Evolutionary conservation across 1,140 invertebrate genomes (phyloP), one percentile per base, ranked within the genome.

Genomic region (Linepithema humile): DNA sequence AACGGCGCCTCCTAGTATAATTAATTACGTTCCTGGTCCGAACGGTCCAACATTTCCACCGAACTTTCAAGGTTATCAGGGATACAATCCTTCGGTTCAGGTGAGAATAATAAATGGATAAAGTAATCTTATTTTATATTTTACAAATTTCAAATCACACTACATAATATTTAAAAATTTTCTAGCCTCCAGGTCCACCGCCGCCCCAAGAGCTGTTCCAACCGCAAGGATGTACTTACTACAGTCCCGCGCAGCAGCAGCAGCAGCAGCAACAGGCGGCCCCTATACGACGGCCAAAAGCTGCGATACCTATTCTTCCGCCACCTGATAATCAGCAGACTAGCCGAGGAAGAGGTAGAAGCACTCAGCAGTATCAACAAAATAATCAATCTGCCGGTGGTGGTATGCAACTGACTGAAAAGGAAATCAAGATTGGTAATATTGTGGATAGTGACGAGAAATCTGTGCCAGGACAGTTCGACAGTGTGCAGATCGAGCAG

Each of bases 281-380:
- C 89, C 91, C 94, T 17, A 60, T 95, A 23, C 95, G 95, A 85
- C 90, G 96, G 78, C 95, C 95, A 17, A 96, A 95, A 87, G 94
- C 94, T 20, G 95, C 95, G 9, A 96, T 96, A 87, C 96, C 96
- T 29, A 96, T 96, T 78, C 93, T 96, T 32, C 95, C 95, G 50
- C 96, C 96, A 3, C 95, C 95, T 0, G 95, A 96, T 64, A 93
- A 89, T 85, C 91, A 91, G 53, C 90, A 92, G 50, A 87, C 82
- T 5, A 77, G 77, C 7, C 83, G 91, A 78, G 89, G 88, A 10
- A 88, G 92, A 83, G 91, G 90, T 67, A 88, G 93, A 82, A 89
- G 64, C 38, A 60, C 35, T 29, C 86, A 90, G n/a, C 74, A 72
- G 4, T 84, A 85, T 26, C 87, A 87, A 64, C 70, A 90, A 38